Conservation (phyloP, 2,113 vertebrate species). For the Hydropotes inermis region DNA sequence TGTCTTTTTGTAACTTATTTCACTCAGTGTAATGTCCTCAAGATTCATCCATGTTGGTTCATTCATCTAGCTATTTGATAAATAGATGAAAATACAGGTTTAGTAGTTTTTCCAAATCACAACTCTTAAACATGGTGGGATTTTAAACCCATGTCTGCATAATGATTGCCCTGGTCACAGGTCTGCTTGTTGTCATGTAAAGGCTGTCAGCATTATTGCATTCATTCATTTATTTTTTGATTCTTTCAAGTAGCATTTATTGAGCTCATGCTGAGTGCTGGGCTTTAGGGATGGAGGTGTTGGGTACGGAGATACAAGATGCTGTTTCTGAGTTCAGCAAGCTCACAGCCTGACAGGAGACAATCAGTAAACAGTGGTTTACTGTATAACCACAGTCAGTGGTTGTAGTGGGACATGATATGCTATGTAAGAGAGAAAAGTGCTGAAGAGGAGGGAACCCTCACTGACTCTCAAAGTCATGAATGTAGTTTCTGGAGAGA, state of each 20-base stretch:
- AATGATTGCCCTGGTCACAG: background rate
- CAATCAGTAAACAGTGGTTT: background rate
- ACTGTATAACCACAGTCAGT: background rate
- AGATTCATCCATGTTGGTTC: background rate
- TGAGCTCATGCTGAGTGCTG: background rate
- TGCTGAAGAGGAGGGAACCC: background rate
- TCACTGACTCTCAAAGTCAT: background rate
- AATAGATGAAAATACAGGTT: background rate
- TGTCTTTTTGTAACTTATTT: background rate
- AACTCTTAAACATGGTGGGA: background rate
- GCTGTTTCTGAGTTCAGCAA: background rate
- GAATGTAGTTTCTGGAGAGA: background rate
- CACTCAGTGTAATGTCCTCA: background rate
- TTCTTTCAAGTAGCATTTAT: background rate
- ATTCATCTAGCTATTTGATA: background rate
- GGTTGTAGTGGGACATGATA: background rate
- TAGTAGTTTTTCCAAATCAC: background rate
- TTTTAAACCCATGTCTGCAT: background rate
- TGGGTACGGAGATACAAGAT: background rate
- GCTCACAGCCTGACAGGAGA: background rate
- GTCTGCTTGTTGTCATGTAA: background rate
- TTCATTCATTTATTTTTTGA: background rate
- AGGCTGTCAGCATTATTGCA: background rate
- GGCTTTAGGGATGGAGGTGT: background rate
- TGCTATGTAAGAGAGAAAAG: background rate